Conservation (phyloP, 2,113 vertebrate species). For the Erinaceus europaeus region DNA sequence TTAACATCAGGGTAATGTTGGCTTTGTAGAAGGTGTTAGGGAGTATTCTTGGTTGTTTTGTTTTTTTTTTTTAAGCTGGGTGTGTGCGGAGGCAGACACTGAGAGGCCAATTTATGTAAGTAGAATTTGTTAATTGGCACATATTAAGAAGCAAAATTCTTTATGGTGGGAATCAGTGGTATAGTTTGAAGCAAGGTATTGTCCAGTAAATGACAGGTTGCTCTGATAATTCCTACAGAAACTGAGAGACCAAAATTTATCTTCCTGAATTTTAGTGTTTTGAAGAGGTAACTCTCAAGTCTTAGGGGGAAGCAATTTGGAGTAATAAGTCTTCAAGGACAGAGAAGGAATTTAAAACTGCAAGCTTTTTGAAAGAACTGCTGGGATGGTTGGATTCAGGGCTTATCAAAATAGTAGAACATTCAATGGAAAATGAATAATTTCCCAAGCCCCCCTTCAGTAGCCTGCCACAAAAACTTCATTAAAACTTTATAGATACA, state of each 20-base stretch:
- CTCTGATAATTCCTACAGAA: background rate
- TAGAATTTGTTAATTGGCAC: background rate
- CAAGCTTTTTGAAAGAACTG: background rate
- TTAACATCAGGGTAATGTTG: no score
- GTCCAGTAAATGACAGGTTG: no score
- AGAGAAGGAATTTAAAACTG: background rate
- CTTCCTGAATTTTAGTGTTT: background rate
- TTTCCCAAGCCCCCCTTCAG: background rate
- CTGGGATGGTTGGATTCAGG: background rate
- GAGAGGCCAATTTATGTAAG: no score
- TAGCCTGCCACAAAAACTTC: background rate
- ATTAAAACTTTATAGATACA: background rate
- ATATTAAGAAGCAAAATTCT: background rate
- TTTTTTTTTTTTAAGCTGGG: no score
- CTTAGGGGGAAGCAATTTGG: background rate
- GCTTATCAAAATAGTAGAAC: background rate
- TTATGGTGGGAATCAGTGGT: background rate
- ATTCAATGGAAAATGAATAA: background rate
- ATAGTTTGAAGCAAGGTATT: background rate
- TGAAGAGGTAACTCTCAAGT: background rate
- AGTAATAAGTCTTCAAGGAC: background rate
- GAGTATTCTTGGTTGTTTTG: no score
- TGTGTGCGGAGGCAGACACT: no score
- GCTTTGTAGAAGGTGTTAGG: no score
- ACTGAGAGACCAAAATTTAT: background rate